Conservation (phyloP, 2,888 invertebrate genomes). For the Unio delphinus region DNA sequence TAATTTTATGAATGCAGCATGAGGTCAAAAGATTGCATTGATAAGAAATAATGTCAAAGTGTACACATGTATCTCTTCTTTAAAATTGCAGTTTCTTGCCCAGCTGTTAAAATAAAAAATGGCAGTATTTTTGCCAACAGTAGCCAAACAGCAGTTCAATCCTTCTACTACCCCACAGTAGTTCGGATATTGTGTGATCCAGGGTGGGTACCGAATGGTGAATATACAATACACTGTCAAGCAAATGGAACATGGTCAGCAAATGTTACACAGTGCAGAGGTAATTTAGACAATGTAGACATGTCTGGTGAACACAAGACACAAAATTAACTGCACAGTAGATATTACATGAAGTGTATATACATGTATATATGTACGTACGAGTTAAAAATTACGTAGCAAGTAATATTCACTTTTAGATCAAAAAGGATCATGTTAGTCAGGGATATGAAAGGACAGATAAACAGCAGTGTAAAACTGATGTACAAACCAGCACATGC, state of each 20-base stretch:
- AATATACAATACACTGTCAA: slow-evolving; percentile 35
- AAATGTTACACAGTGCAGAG: slow-evolving; percentile 34
- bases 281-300: slow-evolving; percentile 21
- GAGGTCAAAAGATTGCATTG: too few species aligned
- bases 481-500: too few species aligned
- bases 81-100: slow-evolving; percentile 42
- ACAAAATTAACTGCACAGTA: not conserved
- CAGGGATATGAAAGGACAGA: too few species aligned
- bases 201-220: slow-evolving; percentile 37
- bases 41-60: too few species aligned
- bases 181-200: slow-evolving; percentile 44
- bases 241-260: slow-evolving; percentile 46
- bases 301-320: not conserved
- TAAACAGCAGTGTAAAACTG: too few species aligned
- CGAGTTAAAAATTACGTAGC: too few species aligned
- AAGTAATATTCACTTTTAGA: too few species aligned
- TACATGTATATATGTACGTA: too few species aligned
- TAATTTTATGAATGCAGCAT: not conserved
- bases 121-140: slow-evolving; percentile 36
- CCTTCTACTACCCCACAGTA: slow-evolving; percentile 40
- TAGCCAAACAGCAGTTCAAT: slow-evolving; percentile 35
- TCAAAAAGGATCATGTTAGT: too few species aligned
- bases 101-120: slow-evolving; percentile 24
- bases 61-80: not conserved
- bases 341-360: not conserved